Base-by-base conservation (phyloP, 2,888 invertebrate genomes). In the Lydus trimaculatus region DNA sequence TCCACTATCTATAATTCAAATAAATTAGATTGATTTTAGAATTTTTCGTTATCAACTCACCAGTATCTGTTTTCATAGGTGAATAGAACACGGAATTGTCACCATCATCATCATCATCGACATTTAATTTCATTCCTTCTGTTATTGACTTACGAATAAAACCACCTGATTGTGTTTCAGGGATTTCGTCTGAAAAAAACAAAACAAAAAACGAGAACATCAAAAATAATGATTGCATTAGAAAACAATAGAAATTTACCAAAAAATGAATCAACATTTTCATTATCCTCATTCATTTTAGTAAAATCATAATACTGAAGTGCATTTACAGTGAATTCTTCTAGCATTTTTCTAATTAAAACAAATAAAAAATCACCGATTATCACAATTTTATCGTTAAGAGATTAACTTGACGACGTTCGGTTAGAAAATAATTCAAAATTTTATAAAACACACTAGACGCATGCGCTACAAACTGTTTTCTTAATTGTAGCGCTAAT, bases 221-320 rank as follows among this genome's bases (percentile, higher is more conserved):
- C 31, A 43, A 8, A 8, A 23, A 25, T 31, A 5, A 15, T 43
- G 20, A 48, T 48, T 20, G 7, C 9, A 20, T 48, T 48, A 0
- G 0, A 9, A 48, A 20, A 15, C 4, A 36, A 36, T 23, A 59
- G 11, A 39, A 66, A 71, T 75, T n/a, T 71, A 78, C 77, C 78
- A 70, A 79, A 79, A 71, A 73, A 79, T 43, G 67, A 59, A 65
- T 78, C 78, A 25, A 63, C 68, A 63, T 72, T 64, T 31, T 73
- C 70, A 20, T 74, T 68, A 17, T 75, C 66, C 1, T 63, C 65
- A 13, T 72, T 65, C 13, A 65, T 64, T 43, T 71, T 65, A 56
- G 56, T 69, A 52, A 79, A 79, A 67, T 76, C 78, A 23, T 73
- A 73, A 60, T 75, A 78, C 65, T 79, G 79, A 1, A 74, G 76